These are phyloP conservation scores for Acrobasis repandana DNA, from an alignment of 2,888 invertebrate species.

Conservation along the genomic window DNA sequence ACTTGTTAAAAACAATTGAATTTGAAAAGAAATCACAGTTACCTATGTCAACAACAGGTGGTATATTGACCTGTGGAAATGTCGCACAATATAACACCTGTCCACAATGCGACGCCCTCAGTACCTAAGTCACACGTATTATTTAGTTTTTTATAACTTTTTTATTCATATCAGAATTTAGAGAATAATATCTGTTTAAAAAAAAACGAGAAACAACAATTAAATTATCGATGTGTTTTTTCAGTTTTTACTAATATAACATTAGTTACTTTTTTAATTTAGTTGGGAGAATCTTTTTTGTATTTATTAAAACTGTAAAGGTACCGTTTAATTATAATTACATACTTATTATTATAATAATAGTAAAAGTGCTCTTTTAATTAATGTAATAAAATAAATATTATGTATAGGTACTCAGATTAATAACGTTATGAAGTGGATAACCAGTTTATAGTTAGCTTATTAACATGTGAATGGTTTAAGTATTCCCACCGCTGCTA, in stretches of 20 bases:
- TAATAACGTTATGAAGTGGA: neutral
- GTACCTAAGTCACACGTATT: neutral
- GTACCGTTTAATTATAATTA: neutral
- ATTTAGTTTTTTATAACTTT: too few species aligned
- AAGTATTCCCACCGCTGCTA: slow-evolving; percentile 1
- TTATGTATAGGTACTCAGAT: too few species aligned
- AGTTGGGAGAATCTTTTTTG: neutral
- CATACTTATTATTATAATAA: neutral
- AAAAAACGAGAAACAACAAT: too few species aligned
- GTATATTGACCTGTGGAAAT: neutral
- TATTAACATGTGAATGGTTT: neutral
- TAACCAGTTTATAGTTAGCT: slow-evolving; percentile 6
- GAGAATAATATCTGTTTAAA: too few species aligned
- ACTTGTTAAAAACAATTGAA: too few species aligned
- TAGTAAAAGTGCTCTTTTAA: neutral
- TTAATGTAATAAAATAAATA: too few species aligned
- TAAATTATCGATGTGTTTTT: too few species aligned
- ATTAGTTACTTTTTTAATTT: too few species aligned
- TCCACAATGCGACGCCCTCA: neutral
- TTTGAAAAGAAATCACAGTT: neutral
- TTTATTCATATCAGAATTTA: too few species aligned
- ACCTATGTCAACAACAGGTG: neutral
- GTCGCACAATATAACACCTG: neutral
- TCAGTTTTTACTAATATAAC: too few species aligned
- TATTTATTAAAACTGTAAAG: neutral